Conservation (phyloP, 2,797 vertebrate species). For the Paratrypauchen microcephalus region DNA sequence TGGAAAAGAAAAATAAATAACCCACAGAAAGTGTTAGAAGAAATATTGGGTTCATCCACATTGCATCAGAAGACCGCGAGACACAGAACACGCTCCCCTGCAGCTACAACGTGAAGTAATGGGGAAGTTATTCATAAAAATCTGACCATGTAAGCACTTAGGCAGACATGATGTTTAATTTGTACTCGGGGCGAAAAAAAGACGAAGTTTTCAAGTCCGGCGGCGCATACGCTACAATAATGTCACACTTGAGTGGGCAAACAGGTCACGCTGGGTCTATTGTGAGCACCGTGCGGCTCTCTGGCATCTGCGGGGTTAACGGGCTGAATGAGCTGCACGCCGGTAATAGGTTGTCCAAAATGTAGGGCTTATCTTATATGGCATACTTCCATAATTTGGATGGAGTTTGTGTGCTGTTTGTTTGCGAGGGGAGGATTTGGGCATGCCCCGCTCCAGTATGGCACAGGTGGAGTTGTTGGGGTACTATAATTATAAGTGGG, state of each 20-base stretch:
- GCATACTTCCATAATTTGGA: conserved; percentile 73
- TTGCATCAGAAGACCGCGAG: conserved; percentile 74
- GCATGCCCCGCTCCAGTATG: conserved; percentile 11
- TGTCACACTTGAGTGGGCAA: conserved; percentile 81
- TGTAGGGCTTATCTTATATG: conserved; percentile 69
- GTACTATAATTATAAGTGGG: not conserved
- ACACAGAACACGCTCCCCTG: conserved; percentile 62
- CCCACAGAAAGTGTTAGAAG: conserved; percentile 63
- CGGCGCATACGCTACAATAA: conserved; percentile 74
- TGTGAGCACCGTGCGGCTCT: conserved; percentile 54
- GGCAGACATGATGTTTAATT: conserved; percentile 81
- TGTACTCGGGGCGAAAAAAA: conserved; percentile 72
- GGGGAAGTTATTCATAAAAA: conserved; percentile 79
- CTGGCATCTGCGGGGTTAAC: conserved; percentile 62
- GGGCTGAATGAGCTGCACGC: conserved; percentile 63
- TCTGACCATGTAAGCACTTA: conserved; percentile 80
- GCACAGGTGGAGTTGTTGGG: not conserved
- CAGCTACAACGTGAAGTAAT: conserved; percentile 63
- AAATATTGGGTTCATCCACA: conserved; percentile 57
- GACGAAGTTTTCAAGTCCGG: conserved; percentile 75
- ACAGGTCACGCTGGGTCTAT: conserved; percentile 74
- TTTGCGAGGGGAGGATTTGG: conserved; percentile 34
- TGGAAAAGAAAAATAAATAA: conserved; percentile 67
- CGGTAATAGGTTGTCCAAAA: conserved; percentile 72
- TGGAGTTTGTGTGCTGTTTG: conserved; percentile 61